phyloP scores from a whole-genome alignment of 2,888 invertebrate genomes.

The Caenorhabditis parvicauda region DNA sequence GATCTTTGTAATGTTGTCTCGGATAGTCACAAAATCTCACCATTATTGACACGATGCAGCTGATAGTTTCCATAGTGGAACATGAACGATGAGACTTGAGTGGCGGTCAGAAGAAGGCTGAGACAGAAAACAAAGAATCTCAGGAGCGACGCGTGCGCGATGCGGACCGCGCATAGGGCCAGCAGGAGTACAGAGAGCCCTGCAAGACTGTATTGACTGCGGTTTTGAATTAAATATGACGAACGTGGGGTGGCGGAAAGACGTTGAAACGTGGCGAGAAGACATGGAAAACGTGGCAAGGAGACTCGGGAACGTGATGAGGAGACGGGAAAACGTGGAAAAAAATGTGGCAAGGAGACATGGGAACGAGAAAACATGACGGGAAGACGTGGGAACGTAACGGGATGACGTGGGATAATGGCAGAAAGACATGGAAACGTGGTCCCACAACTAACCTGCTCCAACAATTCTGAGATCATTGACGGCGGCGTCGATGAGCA shows the following conservation, averaged over 20 bases:
- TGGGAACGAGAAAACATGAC: too few relatives aligned
- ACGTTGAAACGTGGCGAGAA: background rate
- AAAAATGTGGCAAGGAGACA: background rate
- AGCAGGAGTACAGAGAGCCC: constrained; percentile 21
- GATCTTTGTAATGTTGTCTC: too few relatives aligned
- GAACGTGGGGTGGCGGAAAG: too few relatives aligned
- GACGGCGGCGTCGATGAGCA: constrained; percentile 23
- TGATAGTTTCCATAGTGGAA: constrained; percentile 26
- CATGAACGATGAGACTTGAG: constrained; percentile 21
- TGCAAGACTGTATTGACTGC: constrained; percentile 6
- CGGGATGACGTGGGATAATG: background rate
- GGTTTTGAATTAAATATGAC: too few relatives aligned
- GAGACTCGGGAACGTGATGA: too few relatives aligned
- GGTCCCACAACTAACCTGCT: constrained; percentile 6
- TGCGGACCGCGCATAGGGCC: constrained; percentile 12
- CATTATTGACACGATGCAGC: constrained; percentile 13
- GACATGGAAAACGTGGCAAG: background rate
- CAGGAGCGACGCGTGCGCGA: constrained; percentile 8
- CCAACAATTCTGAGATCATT: constrained; percentile 22
- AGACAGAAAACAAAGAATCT: constrained; percentile 22
- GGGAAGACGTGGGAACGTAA: background rate
- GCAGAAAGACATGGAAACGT: background rate
- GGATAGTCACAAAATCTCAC: background rate
- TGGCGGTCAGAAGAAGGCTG: constrained; percentile 17
- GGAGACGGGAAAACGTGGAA: background rate